Conservation (phyloP, 2,888 invertebrate species). For the Cryptosula pallasiana region DNA sequence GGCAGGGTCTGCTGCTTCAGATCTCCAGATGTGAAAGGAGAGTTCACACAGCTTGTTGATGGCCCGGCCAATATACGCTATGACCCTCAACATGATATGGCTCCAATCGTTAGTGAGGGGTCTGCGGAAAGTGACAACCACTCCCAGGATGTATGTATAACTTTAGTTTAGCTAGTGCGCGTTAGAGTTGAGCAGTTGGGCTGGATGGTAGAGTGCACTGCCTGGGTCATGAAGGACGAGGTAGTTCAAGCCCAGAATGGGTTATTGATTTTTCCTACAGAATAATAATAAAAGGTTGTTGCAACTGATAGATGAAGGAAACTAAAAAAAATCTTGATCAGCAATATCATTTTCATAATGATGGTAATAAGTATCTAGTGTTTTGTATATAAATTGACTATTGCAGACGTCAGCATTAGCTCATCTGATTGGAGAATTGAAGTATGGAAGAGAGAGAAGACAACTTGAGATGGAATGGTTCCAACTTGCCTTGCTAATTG, state of each 20-base stretch:
- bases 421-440: background rate
- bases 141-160: background rate
- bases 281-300: no score
- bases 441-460: background rate
- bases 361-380: no score
- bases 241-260: no score
- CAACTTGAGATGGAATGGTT: slow-evolving; percentile 20
- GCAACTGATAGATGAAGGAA: no score
- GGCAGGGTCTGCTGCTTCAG: slow-evolving; percentile 12
- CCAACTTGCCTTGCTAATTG: background rate
- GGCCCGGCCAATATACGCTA: background rate
- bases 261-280: no score
- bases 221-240: no score
- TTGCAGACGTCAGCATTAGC: background rate
- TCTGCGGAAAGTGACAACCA: background rate
- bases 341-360: no score
- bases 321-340: no score
- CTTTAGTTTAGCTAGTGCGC: no score
- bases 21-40: background rate
- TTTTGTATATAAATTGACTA: no score
- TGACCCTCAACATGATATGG: background rate
- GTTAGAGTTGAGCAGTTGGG: no score
- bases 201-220: no score
- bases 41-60: background rate
- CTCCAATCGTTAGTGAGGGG: background rate